These are phyloP conservation scores for Anthrax anthrax DNA, from an alignment of 2,888 invertebrate genomes.

Conservation along the genomic window DNA sequence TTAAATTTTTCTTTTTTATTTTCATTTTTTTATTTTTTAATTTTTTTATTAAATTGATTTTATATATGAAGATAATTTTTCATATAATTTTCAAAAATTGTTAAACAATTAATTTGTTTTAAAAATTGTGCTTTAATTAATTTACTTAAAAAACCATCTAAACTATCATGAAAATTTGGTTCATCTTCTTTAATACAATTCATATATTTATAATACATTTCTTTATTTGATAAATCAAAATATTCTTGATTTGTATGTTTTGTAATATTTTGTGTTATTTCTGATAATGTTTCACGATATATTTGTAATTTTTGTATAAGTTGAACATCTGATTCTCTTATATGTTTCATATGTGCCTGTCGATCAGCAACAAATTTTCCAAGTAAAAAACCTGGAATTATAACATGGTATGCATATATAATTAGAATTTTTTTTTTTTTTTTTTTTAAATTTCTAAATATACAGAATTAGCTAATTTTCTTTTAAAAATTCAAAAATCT, in stretches of 20 bases:
- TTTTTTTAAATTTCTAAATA: no score
- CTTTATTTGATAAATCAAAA: constrained; percentile 19
- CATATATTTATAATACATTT: constrained; percentile 30
- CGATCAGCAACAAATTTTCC: constrained; percentile 34
- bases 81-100: neutral
- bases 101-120: constrained; percentile 24
- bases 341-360: constrained; percentile 4
- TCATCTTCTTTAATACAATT: constrained; percentile 30
- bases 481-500: no score
- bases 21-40: no score
- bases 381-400: constrained; percentile 27
- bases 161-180: constrained; percentile 26
- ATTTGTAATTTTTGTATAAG: constrained; percentile 1
- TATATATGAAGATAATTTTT: no score
- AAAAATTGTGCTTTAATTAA: constrained; percentile 28
- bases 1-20: no score
- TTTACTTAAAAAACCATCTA: constrained; percentile 22
- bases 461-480: no score
- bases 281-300: constrained; percentile 17
- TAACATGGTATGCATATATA: neutral
- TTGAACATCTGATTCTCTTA: constrained; percentile 1
- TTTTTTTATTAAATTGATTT: no score
- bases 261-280: constrained; percentile 2
- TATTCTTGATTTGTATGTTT: neutral
- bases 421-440: neutral